Evolutionary conservation across 1,140 invertebrate species (phyloP), one percentile per base, ranked within the genome.

Genomic region (Tetraneura akinire): DNA sequence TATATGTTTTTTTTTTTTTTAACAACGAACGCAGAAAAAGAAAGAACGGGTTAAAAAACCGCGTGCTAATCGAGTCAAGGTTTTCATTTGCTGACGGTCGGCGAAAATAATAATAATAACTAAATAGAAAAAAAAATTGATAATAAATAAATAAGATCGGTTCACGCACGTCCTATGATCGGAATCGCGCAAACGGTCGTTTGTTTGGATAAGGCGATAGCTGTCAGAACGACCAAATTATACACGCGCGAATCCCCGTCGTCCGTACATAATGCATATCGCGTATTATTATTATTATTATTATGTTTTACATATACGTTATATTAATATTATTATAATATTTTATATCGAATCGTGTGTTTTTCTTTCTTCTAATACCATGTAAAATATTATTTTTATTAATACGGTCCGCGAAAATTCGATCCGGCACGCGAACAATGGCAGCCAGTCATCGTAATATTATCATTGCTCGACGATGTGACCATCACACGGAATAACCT

Each of bases 31-130:
- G 26, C 74, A 78, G 53, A 60, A 3, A 11, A 11, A 23, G 14
- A 2, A 6, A 4, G n/a, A 53, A 29, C 3, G 49, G 71, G 21
- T 8, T 37, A 74, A 74, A 74, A 73, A 78, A 78, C 53, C 74
- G 55, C 60, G 74, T 29, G 74, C 55, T 78, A 78, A 78, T 78
- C 74, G 74, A 78, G 74, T 78, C 53, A 78, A 78, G 74, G 74
- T 78, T 37, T 37, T 37, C 32, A 37, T n/a, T n/a, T 45, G 51
- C 14, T 4, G 29, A 37, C 1, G 18, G 21, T 21, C 64, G 18
- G 21, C 42, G 68, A 18, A 29, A 47, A 45, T 13, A 66, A 42
- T 37, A 18, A 18, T 23, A 62, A 11, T n/a, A n/a, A n/a, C n/a
- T n/a, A n/a, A n/a, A n/a, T n/a, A n/a, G n/a, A n/a, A n/a, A n/a